phyloP scores from a whole-genome alignment of 2,797 vertebrate species.

The Pristis pectinata region DNA sequence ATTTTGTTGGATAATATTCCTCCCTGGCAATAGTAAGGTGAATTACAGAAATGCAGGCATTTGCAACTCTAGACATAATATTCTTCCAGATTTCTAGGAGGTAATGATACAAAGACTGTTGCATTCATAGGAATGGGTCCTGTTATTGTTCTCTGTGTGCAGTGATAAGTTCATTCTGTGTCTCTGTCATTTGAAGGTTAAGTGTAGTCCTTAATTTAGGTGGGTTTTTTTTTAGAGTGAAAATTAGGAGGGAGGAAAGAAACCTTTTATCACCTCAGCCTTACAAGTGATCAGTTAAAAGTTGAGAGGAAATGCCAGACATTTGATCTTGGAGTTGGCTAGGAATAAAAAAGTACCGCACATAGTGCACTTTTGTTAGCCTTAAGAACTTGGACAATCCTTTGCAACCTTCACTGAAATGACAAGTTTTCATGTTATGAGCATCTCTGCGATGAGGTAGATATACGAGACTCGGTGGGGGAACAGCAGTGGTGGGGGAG shows the following conservation, averaged over 20 bases:
- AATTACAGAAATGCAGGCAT: neutral
- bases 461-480: neutral
- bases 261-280: neutral
- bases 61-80: neutral
- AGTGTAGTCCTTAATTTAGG: neutral
- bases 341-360: neutral
- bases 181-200: neutral
- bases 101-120: neutral
- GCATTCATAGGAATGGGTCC: neutral
- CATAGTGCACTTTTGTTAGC: too few relatives aligned
- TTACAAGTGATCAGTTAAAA: neutral
- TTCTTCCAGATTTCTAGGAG: neutral
- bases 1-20: neutral
- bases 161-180: neutral
- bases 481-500: too few relatives aligned
- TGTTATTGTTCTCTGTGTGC: neutral
- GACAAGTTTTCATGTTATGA: neutral
- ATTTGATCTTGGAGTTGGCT: neutral
- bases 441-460: neutral
- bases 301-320: neutral
- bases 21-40: neutral
- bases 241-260: neutral
- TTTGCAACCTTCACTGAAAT: slow-evolving; percentile 1
- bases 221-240: neutral
- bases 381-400: neutral